Percentiles rank a stretch among this genome's conserved stretches.
These are phyloP conservation scores for Opisthocomus hoazin DNA, from an alignment of 2,113 vertebrate genomes.

Conservation along the genomic window DNA sequence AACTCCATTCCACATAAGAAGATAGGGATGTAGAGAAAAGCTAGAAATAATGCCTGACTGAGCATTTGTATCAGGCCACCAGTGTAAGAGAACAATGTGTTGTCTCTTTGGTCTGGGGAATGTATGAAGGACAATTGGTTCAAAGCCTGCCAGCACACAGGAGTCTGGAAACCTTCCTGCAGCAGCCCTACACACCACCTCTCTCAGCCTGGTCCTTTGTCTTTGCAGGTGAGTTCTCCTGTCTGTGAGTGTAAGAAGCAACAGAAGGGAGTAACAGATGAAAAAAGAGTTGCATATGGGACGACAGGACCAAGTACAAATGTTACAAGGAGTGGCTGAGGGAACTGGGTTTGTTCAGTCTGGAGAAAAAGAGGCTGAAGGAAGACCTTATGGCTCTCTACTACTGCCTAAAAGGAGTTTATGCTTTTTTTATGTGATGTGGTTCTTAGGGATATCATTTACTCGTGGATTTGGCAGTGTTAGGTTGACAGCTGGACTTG, in stretches of 20 bases:
- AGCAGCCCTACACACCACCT: no score
- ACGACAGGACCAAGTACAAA: not conserved
- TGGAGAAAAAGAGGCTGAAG: not conserved
- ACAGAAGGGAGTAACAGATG: not conserved
- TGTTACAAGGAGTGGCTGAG: not conserved
- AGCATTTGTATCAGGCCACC: not conserved
- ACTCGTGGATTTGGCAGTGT: not conserved
- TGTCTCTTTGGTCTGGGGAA: not conserved
- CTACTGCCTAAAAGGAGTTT: not conserved
- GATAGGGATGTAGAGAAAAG: not conserved
- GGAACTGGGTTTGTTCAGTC: not conserved
- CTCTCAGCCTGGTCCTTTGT: not conserved
- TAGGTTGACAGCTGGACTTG: rapidly evolving
- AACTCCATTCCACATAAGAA: not conserved
- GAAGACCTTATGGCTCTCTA: rapidly evolving
- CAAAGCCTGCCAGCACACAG: not conserved
- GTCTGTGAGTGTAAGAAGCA: not conserved
- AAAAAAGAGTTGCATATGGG: not conserved
- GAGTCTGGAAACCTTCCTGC: not conserved
- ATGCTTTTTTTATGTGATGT: no score
- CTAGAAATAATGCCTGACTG: not conserved
- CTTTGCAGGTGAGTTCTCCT: not conserved
- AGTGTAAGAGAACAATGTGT: not conserved
- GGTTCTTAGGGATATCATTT: rapidly evolving
- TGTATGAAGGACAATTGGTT: not conserved